These are phyloP conservation scores for Pseudorasbora parva DNA, from an alignment of 2,113 vertebrate species.

Conservation along the genomic window DNA sequence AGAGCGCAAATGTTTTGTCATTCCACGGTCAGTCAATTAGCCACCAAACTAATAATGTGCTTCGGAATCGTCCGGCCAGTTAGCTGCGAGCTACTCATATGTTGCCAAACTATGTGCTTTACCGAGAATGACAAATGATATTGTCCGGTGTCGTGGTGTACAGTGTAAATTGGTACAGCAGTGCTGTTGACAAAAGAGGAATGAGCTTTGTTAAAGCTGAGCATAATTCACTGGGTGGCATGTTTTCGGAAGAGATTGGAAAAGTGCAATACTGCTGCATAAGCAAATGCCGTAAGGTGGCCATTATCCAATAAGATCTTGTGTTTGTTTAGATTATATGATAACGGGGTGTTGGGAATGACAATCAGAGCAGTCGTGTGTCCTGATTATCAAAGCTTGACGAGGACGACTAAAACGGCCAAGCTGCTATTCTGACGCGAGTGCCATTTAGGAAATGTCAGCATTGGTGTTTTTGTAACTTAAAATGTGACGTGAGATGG, in stretches of 20 bases:
- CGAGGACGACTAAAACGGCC: neutral
- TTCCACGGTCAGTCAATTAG: conserved; percentile 27
- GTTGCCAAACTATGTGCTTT: conserved; percentile 19
- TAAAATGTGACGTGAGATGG: neutral
- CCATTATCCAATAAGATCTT: conserved; percentile 65
- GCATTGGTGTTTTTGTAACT: neutral
- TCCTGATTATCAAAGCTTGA: conserved; percentile 25
- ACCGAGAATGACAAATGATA: conserved; percentile 22
- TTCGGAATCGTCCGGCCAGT: conserved; percentile 22
- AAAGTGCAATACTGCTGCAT: conserved; percentile 72
- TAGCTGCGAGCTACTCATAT: conserved; percentile 33
- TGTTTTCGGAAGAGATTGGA: conserved; percentile 68
- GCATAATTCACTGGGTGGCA: conserved; percentile 75
- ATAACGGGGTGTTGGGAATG: conserved; percentile 68
- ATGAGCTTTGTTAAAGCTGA: conserved; percentile 61
- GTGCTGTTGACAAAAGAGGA: conserved; percentile 72
- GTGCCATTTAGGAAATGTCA: conserved; percentile 15
- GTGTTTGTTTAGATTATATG: conserved; percentile 59
- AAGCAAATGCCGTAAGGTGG: conserved; percentile 69
- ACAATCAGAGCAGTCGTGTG: conserved; percentile 17
- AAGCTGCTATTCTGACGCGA: neutral
- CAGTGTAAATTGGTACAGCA: conserved; percentile 58
- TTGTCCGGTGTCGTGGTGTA: conserved; percentile 26
- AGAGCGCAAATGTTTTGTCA: conserved; percentile 12
- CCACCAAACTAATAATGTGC: conserved; percentile 12